Evolutionary conservation across 2,797 vertebrate species (phyloP).

Genomic region (Distichodus sexfasciatus): DNA sequence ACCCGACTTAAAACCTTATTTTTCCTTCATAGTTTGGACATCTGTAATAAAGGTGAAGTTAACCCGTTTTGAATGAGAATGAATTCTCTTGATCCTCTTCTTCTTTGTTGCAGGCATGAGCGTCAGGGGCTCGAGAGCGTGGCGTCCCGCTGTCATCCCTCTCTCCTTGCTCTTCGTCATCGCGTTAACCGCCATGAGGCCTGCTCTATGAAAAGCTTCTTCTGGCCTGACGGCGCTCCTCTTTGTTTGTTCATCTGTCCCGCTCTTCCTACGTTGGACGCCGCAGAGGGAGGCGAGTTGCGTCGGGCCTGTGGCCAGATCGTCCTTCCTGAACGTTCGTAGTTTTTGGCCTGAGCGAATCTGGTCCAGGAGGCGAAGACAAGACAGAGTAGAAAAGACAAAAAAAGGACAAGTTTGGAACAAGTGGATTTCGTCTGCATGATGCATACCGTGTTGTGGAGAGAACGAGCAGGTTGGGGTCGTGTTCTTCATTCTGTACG

Average conservation of each 20-base stretch:
- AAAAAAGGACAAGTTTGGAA: slow-evolving; percentile 3
- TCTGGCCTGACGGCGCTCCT: slow-evolving; percentile 4
- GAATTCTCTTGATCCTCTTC: not conserved
- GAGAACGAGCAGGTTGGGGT: slow-evolving; percentile 13
- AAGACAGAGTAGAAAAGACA: too few species aligned
- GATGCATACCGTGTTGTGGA: slow-evolving; percentile 37
- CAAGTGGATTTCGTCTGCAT: slow-evolving; percentile 36
- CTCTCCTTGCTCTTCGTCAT: slow-evolving; percentile 68
- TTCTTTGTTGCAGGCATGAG: slow-evolving; percentile 82
- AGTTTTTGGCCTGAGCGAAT: slow-evolving; percentile 22
- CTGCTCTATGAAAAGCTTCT: slow-evolving; percentile 69
- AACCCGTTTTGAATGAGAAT: not conserved
- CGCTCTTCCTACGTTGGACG: slow-evolving; percentile 26
- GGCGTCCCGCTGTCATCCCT: slow-evolving; percentile 59
- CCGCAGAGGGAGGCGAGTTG: slow-evolving; percentile 21
- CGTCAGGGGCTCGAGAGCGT: slow-evolving; percentile 80
- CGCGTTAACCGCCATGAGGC: slow-evolving; percentile 70
- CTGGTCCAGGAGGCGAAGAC: slow-evolving; percentile 20
- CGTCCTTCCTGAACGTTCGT: slow-evolving; percentile 33
- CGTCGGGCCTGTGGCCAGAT: slow-evolving; percentile 19
- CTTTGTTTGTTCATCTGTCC: slow-evolving; percentile 27
- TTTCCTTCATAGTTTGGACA: too few species aligned
- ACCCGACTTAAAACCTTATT: too few species aligned
- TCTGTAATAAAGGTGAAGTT: too few species aligned
- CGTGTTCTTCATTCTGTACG: slow-evolving; percentile 28